Evolutionary conservation across 2,797 vertebrate genomes (phyloP).

Genomic region (Myripristis jacobus): DNA sequence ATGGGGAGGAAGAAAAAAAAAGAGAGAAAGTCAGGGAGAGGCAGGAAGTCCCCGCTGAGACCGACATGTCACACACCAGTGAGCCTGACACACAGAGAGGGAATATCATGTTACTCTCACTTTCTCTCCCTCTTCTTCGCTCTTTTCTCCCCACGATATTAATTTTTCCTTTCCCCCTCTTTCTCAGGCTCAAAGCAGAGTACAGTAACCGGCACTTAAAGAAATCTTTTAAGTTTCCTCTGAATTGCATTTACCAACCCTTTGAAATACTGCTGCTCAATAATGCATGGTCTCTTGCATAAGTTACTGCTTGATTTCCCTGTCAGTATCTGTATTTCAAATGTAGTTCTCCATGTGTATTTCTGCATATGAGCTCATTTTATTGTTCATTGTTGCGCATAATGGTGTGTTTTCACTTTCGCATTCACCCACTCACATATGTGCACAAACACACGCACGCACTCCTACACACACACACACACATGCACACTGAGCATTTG

Average conservation of each 20-base stretch:
- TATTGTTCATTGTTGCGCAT: slow-evolving; percentile 44
- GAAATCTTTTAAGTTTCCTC: slow-evolving; percentile 39
- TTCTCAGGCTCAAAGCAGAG: slow-evolving; percentile 38
- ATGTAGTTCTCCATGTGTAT: slow-evolving; percentile 28
- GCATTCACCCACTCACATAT: slow-evolving; percentile 24
- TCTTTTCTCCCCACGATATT: slow-evolving; percentile 34
- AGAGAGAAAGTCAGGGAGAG: slow-evolving; percentile 36
- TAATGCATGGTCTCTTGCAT: slow-evolving; percentile 65
- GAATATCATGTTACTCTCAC: slow-evolving; percentile 59
- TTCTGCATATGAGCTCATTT: slow-evolving; percentile 15
- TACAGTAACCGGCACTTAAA: slow-evolving; percentile 40
- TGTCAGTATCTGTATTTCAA: slow-evolving; percentile 37
- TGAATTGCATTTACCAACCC: slow-evolving; percentile 35
- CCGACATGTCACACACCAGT: slow-evolving; percentile 72
- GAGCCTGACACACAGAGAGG: slow-evolving; percentile 61
- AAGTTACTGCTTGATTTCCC: slow-evolving; percentile 55
- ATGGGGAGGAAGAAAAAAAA: slow-evolving; percentile 38
- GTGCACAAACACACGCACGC: slow-evolving; percentile 13
- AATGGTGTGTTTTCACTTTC: slow-evolving; percentile 33
- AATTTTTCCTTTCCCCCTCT: slow-evolving; percentile 33
- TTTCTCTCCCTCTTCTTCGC: slow-evolving; percentile 9
- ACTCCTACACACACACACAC: slow-evolving; percentile 27
- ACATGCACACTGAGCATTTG: slow-evolving; percentile 33
- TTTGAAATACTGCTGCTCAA: slow-evolving; percentile 64
- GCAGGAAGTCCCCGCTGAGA: slow-evolving; percentile 68